Conservation (phyloP, 2,797 vertebrate species). For the Chromis chromis region DNA sequence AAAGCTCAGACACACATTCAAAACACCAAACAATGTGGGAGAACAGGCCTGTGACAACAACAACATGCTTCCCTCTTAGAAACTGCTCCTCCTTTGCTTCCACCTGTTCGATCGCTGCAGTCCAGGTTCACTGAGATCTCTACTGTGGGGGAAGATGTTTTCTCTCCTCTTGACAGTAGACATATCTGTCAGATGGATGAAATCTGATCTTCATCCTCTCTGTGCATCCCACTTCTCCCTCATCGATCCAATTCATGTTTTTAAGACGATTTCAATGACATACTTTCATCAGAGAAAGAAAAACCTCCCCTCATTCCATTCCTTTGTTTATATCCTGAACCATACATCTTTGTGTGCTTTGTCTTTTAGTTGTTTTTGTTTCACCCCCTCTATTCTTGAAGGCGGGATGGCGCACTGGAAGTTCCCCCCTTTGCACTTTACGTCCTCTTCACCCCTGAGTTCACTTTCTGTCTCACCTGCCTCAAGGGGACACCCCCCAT, state of each 20-base stretch:
- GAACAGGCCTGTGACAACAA: conserved; percentile 51
- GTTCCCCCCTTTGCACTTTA: conserved; percentile 83
- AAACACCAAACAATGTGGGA: conserved; percentile 60
- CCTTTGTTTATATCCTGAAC: conserved; percentile 46
- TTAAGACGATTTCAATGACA: conserved; percentile 58
- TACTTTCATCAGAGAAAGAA: conserved; percentile 44
- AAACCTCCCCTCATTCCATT: conserved; percentile 54
- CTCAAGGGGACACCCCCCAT: conserved; percentile 35
- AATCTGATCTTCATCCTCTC: conserved; percentile 42
- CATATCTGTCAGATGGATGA: conserved; percentile 49
- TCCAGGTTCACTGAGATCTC: conserved; percentile 50
- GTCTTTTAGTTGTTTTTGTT: neutral
- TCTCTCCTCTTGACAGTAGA: conserved; percentile 42
- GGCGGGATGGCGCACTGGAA: conserved; percentile 63
- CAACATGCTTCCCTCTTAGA: conserved; percentile 68
- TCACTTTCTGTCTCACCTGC: conserved; percentile 59
- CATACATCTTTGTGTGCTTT: conserved; percentile 39
- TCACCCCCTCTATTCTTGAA: conserved; percentile 31
- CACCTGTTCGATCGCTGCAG: conserved; percentile 62
- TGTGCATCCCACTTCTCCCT: conserved; percentile 60
- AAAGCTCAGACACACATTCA: conserved; percentile 28
- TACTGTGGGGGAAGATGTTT: conserved; percentile 13
- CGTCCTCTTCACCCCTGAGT: conserved; percentile 61
- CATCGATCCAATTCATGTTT: conserved; percentile 53
- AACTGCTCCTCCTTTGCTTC: conserved; percentile 62